Base-by-base conservation (phyloP, 2,888 invertebrate species). In the Ceraclea dissimilis region DNA sequence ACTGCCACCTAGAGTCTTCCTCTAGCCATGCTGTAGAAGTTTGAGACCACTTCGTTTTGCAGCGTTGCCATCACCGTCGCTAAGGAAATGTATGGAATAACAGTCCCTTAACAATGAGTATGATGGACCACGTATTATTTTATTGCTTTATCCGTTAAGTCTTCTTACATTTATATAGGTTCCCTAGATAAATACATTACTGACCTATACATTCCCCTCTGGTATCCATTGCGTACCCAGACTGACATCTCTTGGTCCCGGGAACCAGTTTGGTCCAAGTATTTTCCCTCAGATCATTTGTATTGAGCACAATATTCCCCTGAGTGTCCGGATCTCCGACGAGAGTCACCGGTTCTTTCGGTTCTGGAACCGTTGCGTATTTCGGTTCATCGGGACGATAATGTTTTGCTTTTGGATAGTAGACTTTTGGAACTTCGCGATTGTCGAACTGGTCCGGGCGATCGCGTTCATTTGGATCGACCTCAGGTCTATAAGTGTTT, bases 201-300 rank as follows among this genome's bases (percentile, higher is more conserved):
- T 39, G 69, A 83, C 83, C 83, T 60, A 76, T 72, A 67, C 84
- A 84, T 49, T 78, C 79, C 4, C 83, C 82, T 60, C 72, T 71
- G 18, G 70, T 69, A 63, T 81, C 79, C 47, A 75, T 66, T 58
- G 79, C 74, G 61, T 80, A 83, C 0, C 84, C 84, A 58, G 63
- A 51, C 11, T 73, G 72, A 65, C 81, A 81, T 10, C 68, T 66
- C 1, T 62, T 64, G n/a, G 68, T 63, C 60, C 73, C 67, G 0
- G 71, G 71, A 33, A 67, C 65, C 2, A 70, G 64, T 22, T 66
- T 68, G 0, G 70, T 71, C 74, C 73, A 73, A 51, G 68, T 65
- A 55, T 72, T 71, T 49, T 69, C 69, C 1, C 71, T 70, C n/a
- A 71, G 57, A 39, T 67, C 63, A n/a, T 67, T 63, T 0, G 70